phyloP scores from a whole-genome alignment of 1,140 invertebrate genomes.

The Drosophila pruinosa region DNA sequence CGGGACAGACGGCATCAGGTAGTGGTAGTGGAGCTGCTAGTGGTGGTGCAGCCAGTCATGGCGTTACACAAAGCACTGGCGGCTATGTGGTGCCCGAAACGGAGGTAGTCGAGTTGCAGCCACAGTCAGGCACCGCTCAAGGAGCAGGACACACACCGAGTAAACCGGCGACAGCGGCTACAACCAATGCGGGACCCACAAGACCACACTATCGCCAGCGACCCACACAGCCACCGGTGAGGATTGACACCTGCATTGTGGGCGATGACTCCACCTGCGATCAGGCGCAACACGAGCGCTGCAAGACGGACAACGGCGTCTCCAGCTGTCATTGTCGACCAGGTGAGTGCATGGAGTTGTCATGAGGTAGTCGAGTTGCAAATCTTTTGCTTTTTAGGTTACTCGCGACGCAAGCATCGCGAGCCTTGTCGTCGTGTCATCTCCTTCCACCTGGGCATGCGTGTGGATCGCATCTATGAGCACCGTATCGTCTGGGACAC shows the following conservation, averaged over 20 bases:
- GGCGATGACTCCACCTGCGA: conserved; percentile 97
- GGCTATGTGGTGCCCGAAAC: conserved; percentile 84
- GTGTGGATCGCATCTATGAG: conserved; percentile 93
- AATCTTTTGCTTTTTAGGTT: conserved; percentile 84
- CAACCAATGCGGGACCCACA: conserved; percentile 77
- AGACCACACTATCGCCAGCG: conserved; percentile 84
- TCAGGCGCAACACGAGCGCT: conserved; percentile 92
- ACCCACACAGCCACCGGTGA: conserved; percentile 86
- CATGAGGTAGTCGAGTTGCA: too few relatives aligned
- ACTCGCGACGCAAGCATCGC: conserved; percentile 89
- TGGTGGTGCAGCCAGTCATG: conserved; percentile 39
- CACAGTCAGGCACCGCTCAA: conserved; percentile 40
- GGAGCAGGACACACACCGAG: neutral
- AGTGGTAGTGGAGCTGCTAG: conserved; percentile 7
- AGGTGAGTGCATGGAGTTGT: conserved; percentile 74
- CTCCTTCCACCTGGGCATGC: conserved; percentile 90
- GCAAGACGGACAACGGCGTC: conserved; percentile 94
- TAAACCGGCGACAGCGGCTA: conserved; percentile 38
- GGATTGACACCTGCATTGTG: conserved; percentile 97
- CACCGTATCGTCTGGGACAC: conserved; percentile 89
- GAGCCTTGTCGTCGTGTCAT: conserved; percentile 92
- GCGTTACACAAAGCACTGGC: conserved; percentile 74
- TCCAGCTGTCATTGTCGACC: conserved; percentile 95
- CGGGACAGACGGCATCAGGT: conserved; percentile 30
- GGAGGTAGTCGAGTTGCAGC: conserved; percentile 75